Conservation (phyloP, 2,888 invertebrate species). For the Julus scanicus region DNA sequence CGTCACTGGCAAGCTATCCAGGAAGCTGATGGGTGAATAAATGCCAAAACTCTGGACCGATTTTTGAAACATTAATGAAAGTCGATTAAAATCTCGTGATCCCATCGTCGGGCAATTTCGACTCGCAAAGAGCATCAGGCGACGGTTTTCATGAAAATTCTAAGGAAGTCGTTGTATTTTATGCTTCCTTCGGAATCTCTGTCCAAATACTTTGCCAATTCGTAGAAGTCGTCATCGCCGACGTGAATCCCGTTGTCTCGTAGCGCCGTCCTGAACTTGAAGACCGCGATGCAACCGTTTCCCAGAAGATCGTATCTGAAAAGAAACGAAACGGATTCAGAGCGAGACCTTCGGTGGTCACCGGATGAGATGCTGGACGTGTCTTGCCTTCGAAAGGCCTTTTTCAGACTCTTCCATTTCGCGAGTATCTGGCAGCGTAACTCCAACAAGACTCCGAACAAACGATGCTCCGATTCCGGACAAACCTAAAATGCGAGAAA, state of each 20-base stretch:
- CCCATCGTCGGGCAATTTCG: too few species aligned
- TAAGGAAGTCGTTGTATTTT: slow-evolving; percentile 48
- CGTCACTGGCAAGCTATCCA: too few species aligned
- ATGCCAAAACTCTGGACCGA: too few species aligned
- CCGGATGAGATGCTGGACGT: too few species aligned
- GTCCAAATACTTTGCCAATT: slow-evolving; percentile 36
- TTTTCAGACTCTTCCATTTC: slow-evolving; percentile 45
- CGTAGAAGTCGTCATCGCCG: not conserved
- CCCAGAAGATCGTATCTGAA: slow-evolving; percentile 46
- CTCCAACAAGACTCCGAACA: slow-evolving; percentile 30
- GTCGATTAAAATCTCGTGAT: too few species aligned
- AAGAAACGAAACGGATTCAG: too few species aligned
- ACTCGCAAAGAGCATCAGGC: not conserved
- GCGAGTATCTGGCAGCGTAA: slow-evolving; percentile 32
- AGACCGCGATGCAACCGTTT: not conserved
- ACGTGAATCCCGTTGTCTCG: not conserved
- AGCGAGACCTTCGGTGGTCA: too few species aligned
- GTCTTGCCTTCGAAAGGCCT: not conserved
- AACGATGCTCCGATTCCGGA: not conserved
- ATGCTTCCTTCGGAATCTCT: slow-evolving; percentile 2
- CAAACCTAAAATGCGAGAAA: not conserved
- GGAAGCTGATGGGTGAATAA: too few species aligned
- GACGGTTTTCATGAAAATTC: slow-evolving; percentile 49
- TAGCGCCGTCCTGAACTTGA: not conserved
- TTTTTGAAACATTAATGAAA: too few species aligned